Evolutionary conservation across 2,888 invertebrate genomes (phyloP).

Genomic region (Parnassius mnemosyne): DNA sequence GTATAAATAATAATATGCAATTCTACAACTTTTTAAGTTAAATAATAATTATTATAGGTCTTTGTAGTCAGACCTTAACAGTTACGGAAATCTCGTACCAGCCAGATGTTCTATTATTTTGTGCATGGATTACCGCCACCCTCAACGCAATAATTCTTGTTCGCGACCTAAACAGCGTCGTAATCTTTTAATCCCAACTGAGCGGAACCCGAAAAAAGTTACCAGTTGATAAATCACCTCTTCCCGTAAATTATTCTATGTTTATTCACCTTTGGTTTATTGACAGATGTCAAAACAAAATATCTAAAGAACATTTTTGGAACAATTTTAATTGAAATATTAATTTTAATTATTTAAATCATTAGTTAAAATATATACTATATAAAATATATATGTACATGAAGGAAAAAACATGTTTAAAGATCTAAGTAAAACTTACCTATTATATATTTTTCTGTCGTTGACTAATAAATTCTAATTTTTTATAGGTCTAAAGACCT

Average conservation of each 20-base stretch:
- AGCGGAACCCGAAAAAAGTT: conserved; percentile 24
- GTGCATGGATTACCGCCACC: conserved; percentile 35
- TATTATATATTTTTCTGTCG: too few relatives aligned
- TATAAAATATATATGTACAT: too few relatives aligned
- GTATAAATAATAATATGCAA: too few relatives aligned
- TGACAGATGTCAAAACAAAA: conserved; percentile 25
- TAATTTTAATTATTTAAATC: too few relatives aligned
- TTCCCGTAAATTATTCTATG: conserved; percentile 42
- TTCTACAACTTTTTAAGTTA: not conserved
- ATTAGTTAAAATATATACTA: too few relatives aligned
- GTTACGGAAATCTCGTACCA: conserved; percentile 18
- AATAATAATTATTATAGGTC: not conserved
- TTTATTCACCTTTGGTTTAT: conserved; percentile 40
- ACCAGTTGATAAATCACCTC: conserved; percentile 33
- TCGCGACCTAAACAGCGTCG: conserved; percentile 29
- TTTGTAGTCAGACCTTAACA: conserved; percentile 11
- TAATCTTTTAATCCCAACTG: conserved; percentile 40
- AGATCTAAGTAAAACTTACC: too few relatives aligned
- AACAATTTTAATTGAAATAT: conserved; percentile 1
- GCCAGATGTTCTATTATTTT: conserved; percentile 36
- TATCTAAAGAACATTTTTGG: conserved; percentile 25
- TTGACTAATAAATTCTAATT: too few relatives aligned
- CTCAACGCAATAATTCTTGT: conserved; percentile 27
- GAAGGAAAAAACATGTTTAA: too few relatives aligned
- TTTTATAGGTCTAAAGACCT: too few relatives aligned